Percentiles rank a stretch among this genome's conserved stretches.
These are phyloP conservation scores for Salmo trutta DNA, from an alignment of 2,797 vertebrate species.

Conservation along the genomic window DNA sequence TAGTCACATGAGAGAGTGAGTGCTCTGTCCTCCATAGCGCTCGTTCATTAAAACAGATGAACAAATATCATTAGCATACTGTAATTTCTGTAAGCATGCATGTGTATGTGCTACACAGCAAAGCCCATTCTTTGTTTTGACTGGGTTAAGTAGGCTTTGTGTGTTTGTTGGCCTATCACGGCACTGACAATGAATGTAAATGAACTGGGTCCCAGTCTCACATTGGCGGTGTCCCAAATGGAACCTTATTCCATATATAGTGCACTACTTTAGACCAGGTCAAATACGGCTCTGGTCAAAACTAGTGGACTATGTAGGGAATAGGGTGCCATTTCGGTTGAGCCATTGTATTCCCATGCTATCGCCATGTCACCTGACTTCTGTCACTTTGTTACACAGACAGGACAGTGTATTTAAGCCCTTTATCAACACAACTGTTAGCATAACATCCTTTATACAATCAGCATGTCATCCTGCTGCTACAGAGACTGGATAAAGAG, in stretches of 20 bases:
- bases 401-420: not conserved
- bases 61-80: not conserved
- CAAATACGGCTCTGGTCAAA: too few relatives aligned
- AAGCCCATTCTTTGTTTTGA: slow-evolving; percentile 1
- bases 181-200: not conserved
- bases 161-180: not conserved
- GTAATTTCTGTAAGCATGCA: not conserved
- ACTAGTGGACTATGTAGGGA: not conserved
- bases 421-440: not conserved
- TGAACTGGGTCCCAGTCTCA: not conserved
- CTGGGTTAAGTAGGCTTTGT: not conserved
- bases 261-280: too few relatives aligned
- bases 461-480: slow-evolving; percentile 7
- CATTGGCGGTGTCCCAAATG: too few relatives aligned
- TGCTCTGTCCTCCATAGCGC: not conserved
- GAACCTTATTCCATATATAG: too few relatives aligned
- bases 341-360: not conserved
- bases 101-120: not conserved
- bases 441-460: slow-evolving; percentile 8
- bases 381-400: not conserved
- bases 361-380: slow-evolving; percentile 2
- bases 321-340: not conserved
- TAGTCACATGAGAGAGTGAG: not conserved
- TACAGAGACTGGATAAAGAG: not conserved
- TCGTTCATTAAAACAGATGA: not conserved